phyloP scores from a whole-genome alignment of 2,888 invertebrate genomes.

The Periphyllus acericola region DNA sequence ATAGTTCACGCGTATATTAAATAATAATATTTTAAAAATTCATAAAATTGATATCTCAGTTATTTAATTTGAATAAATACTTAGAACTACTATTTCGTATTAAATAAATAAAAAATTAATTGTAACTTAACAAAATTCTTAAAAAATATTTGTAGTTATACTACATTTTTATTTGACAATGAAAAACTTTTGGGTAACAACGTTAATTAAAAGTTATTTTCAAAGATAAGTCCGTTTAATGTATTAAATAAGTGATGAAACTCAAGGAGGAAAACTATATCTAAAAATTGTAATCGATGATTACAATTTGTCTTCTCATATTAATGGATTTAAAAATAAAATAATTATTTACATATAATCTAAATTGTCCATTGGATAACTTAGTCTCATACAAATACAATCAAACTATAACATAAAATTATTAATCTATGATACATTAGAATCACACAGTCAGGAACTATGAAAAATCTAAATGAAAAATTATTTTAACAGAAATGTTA shows the following conservation, averaged over 20 bases:
- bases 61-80: neutral
- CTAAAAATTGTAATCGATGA: neutral
- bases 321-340: neutral
- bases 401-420: too few species aligned
- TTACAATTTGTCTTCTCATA: neutral
- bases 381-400: neutral
- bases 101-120: neutral
- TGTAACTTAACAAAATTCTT: neutral
- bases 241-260: neutral
- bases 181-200: neutral
- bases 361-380: neutral
- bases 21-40: neutral
- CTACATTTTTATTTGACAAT: neutral
- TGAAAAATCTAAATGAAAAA: neutral
- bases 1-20: too few species aligned
- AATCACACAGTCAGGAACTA: neutral
- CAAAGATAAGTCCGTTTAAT: neutral
- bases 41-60: neutral
- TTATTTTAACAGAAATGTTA: conserved; percentile 9
- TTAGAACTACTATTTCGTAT: neutral
- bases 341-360: neutral
- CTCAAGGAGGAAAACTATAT: neutral
- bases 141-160: neutral
- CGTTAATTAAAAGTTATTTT: neutral
- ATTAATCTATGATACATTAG: neutral